Evolutionary conservation across 2,888 invertebrate species (phyloP).

Genomic region (Xylota segnis): DNA sequence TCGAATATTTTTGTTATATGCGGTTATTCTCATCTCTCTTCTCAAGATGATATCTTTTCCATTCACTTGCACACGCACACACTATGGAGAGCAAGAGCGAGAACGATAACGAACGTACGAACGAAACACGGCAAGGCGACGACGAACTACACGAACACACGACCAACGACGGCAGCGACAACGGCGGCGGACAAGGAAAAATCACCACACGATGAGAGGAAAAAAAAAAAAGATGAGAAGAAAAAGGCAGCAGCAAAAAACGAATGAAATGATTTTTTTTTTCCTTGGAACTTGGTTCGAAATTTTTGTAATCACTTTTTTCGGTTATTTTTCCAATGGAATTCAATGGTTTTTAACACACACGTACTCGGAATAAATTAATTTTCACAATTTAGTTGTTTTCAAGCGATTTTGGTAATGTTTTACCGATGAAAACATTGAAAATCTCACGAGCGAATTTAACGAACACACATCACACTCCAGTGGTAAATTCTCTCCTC

Average conservation of each 20-base stretch:
- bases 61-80: conserved; percentile 52
- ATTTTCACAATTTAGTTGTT: conserved; percentile 55
- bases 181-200: conserved; percentile 58
- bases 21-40: conserved; percentile 64
- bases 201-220: conserved; percentile 46
- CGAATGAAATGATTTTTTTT: conserved; percentile 51
- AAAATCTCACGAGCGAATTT: conserved; percentile 78
- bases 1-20: conserved; percentile 75
- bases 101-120: conserved; percentile 20
- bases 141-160: conserved; percentile 21
- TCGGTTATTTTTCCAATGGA: conserved; percentile 38
- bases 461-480: conserved; percentile 78
- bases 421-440: conserved; percentile 78
- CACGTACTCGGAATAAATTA: conserved; percentile 49
- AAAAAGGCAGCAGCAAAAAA: conserved; percentile 33
- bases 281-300: conserved; percentile 56
- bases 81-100: conserved; percentile 33
- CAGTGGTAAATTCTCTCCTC: conserved; percentile 78
- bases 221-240: conserved; percentile 20
- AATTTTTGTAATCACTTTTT: conserved; percentile 67
- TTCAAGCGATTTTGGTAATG: conserved; percentile 50
- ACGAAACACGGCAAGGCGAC: conserved; percentile 30
- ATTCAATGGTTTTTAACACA: conserved; percentile 66
- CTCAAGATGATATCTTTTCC: conserved; percentile 46
- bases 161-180: conserved; percentile 47